Percentiles rank a stretch among this genome's conserved stretches.
Conservation (phyloP, 2,888 invertebrate species). For the Notodonta ziczac region DNA sequence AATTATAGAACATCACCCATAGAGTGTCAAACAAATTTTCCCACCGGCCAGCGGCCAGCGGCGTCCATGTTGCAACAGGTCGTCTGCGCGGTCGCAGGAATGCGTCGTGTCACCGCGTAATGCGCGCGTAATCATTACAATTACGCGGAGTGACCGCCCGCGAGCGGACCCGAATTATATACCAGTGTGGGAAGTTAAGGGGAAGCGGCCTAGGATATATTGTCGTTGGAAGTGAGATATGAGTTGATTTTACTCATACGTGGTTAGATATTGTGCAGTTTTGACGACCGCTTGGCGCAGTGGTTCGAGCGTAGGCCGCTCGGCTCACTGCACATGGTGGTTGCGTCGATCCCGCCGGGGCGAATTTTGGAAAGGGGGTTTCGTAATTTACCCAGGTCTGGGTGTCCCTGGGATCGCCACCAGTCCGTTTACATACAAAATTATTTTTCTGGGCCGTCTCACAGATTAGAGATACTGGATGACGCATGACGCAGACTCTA, state of each 20-base stretch:
- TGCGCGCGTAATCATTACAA: slow-evolving; percentile 38
- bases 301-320: too few relatives aligned
- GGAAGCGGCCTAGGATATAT: background rate
- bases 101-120: slow-evolving; percentile 42
- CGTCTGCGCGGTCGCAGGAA: slow-evolving; percentile 28
- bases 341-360: too few relatives aligned
- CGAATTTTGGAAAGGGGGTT: too few relatives aligned
- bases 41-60: background rate
- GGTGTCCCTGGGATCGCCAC: too few relatives aligned
- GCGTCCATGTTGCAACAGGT: slow-evolving; percentile 20
- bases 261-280: background rate
- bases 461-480: too few relatives aligned
- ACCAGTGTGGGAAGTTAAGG: slow-evolving; percentile 28
- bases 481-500: too few relatives aligned
- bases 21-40: background rate
- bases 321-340: too few relatives aligned
- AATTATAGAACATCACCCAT: too few relatives aligned
- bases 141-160: slow-evolving; percentile 27
- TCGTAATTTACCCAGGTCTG: too few relatives aligned
- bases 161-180: slow-evolving; percentile 13
- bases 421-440: too few relatives aligned
- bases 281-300: too few relatives aligned
- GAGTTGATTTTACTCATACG: background rate
- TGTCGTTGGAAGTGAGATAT: background rate
- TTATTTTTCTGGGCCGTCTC: too few relatives aligned